Base-by-base conservation (phyloP, 1,140 invertebrate species). In the Pinna nobilis region DNA sequence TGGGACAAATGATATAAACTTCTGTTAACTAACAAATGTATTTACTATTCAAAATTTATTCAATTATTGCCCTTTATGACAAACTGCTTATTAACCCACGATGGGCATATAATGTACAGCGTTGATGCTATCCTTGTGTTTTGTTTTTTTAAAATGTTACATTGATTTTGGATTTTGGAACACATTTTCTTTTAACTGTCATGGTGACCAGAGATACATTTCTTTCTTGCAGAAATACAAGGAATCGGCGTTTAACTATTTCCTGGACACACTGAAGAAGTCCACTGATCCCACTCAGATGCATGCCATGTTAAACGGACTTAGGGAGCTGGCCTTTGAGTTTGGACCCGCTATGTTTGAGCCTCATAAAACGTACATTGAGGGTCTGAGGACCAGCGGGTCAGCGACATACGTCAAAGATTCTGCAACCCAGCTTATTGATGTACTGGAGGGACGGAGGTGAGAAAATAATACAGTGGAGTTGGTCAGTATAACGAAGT, bases 381-480 rank as follows among this genome's bases (percentile, higher is more conserved):
- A 51, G n/a, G 37, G 69, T 1, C 7, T 25, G 15, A 50, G 32
- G 6, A 49, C 53, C 25, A 41, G 55, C n/a, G 69, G 37, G 35
- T 25, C 41, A 3, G 41, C 20, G 50, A 35, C 68, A 9, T 51
- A 60, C 33, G 20, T 75, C 20, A 61, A 75, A 51, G 63, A 74
- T 25, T 33, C 50, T n/a, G 66, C 65, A 4, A 28, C 32, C 18
- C 39, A 59, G 32, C 41, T 78, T 41, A 37, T 81, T n/a, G 73
- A 83, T 41, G 64, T 76, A 41, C 65, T 83, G 64, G 79, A 81
- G 67, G 81, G 81, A 15, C 76, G 73, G 65, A 82, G 72, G 79
- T 83, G 37, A 51, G 76, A 20, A 23, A 23, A 33, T 15, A 7
- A 41, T 15, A 35, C 13, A 41, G 18, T 11, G 18, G 9, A 2